Evolutionary conservation across 2,113 vertebrate species (phyloP), one percentile per base, ranked within the genome.

Genomic region (Cairina moschata): DNA sequence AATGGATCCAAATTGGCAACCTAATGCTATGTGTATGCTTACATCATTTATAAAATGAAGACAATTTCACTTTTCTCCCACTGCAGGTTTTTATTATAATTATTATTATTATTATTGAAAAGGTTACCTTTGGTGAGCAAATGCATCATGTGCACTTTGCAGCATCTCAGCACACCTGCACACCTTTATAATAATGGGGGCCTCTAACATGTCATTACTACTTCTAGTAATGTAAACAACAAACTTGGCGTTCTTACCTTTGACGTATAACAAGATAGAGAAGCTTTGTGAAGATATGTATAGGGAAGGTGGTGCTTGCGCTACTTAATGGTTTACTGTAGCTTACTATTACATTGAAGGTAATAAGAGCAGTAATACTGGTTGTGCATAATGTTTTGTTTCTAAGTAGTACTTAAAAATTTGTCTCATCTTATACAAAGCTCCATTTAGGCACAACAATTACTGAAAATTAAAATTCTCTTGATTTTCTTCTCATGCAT

Each of bases 231-330:
- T 63, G 36, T 3, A 72, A 66, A 48, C 14, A 16, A 31, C 25
- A 46, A 29, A 20, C 23, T 42, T 56, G 6, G 18, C 58, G 13
- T 69, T 69, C 66, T 84, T 58, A 32, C 17, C 15, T 82, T 50
- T 75, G 21, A 50, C n/a, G 55, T 68, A 13, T 4, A 69, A 40
- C 4, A 36, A 73, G 67, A 54, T 3, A 77, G 23, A 88, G 44
- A 66, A 88, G 5, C 6, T 72, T 4, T 1, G 2, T 4, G 3
- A 63, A 74, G 13, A 77, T 1, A 1, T 12, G 10, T 7, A 2
- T 23, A 50, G n/a, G 36, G 40, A 8, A 74, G 6, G 21, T 63
- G 11, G 10, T 16, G 28, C 13, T 38, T 17, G 9, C 34, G 26
- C 31, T 75, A 0, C n/a, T 62, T 66, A 28, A 5, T 81, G 16